Conservation (phyloP, 2,888 invertebrate species). For the Agelastica alni region DNA sequence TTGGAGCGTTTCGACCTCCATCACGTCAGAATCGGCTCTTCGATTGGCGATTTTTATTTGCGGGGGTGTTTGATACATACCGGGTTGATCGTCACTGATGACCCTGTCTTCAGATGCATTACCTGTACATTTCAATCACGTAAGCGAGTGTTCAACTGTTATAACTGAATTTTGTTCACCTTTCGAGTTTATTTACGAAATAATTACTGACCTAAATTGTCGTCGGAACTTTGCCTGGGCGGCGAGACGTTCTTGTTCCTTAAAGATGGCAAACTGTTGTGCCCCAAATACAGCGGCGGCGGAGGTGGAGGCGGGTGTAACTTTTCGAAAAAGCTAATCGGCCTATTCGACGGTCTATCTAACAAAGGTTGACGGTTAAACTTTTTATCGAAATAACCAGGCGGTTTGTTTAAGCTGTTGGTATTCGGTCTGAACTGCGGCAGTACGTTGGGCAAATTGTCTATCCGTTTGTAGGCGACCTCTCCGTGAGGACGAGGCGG, state of each 20-base stretch:
- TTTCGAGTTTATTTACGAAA: too few species aligned
- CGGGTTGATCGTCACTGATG: conserved; percentile 48
- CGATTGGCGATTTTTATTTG: conserved; percentile 57
- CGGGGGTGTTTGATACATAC: conserved; percentile 52
- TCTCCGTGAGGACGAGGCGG: conserved; percentile 52
- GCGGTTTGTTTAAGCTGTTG: conserved; percentile 60
- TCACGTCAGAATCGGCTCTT: conserved; percentile 58
- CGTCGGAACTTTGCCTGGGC: conserved; percentile 28
- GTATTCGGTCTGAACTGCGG: conserved; percentile 75
- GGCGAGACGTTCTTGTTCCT: conserved; percentile 55
- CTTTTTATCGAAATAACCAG: conserved; percentile 17
- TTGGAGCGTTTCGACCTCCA: conserved; percentile 67
- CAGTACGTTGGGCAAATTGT: conserved; percentile 67
- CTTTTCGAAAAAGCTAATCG: conserved; percentile 55
- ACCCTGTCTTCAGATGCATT: conserved; percentile 43
- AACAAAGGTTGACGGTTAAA: conserved; percentile 53
- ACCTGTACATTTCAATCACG: too few species aligned
- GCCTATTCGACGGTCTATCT: conserved; percentile 55
- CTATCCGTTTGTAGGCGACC: conserved; percentile 54
- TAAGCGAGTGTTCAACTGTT: too few species aligned
- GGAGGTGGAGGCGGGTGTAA: conserved; percentile 54
- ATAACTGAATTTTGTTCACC: too few species aligned
- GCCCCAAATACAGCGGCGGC: conserved; percentile 48
- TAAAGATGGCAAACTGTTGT: conserved; percentile 54
- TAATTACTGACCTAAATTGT: conserved; percentile 11